These are phyloP conservation scores for Torymus auratus DNA, from an alignment of 2,888 invertebrate genomes.

Conservation along the genomic window DNA sequence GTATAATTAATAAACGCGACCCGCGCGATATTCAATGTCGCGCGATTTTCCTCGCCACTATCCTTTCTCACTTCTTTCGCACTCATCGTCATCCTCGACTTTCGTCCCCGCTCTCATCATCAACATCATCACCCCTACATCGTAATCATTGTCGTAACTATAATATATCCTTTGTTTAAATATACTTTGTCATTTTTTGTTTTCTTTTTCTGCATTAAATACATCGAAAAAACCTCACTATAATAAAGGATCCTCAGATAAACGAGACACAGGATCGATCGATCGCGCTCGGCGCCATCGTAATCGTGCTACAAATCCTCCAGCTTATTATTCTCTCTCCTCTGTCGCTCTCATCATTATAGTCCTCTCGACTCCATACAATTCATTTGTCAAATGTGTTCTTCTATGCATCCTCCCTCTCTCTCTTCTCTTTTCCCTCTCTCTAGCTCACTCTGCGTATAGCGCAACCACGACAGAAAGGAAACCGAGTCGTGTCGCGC, in stretches of 20 bases:
- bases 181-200: neutral
- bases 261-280: slow-evolving; percentile 50
- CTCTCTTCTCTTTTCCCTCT: neutral
- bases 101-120: no score
- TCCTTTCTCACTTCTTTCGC: slow-evolving; percentile 11
- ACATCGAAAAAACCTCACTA: slow-evolving; percentile 56
- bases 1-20: slow-evolving; percentile 44
- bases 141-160: no score
- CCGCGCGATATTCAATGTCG: slow-evolving; percentile 45
- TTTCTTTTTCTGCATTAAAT: slow-evolving; percentile 48
- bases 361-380: neutral
- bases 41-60: slow-evolving; percentile 9
- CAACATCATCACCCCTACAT: no score
- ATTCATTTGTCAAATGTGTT: neutral
- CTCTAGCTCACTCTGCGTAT: neutral
- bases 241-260: slow-evolving; percentile 24
- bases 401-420: neutral
- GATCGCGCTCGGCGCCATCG: slow-evolving; percentile 43
- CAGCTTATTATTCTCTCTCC: no score
- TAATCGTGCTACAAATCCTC: no score
- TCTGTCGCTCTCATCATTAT: neutral
- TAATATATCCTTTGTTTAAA: slow-evolving; percentile 16
- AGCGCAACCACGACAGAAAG: no score
- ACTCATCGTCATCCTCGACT: neutral
- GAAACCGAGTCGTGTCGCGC: no score